Conservation (phyloP, 2,113 vertebrate genomes). For the Pomatorhinus ruficollis region DNA sequence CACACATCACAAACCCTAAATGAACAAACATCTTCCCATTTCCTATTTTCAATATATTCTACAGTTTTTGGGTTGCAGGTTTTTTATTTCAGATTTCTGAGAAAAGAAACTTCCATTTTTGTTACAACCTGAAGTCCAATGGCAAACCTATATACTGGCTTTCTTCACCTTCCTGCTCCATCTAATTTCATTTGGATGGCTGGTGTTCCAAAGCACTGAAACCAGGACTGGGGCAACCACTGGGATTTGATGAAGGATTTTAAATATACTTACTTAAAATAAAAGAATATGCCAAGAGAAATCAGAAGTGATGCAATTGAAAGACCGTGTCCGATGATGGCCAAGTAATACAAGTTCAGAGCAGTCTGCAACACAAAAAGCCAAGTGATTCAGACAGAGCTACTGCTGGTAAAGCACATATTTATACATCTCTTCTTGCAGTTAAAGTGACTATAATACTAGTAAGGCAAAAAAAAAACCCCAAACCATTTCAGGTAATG, state of each 20-base stretch:
- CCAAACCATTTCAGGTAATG: not conserved
- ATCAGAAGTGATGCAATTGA: constrained; percentile 90
- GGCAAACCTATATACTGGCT: not conserved
- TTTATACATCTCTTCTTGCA: not conserved
- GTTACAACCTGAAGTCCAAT: not conserved
- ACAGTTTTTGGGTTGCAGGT: not conserved
- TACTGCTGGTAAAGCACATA: not conserved
- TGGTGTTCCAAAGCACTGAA: not conserved
- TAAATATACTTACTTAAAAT: constrained; percentile 91
- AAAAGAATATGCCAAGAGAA: constrained; percentile 95
- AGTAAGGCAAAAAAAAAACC: not conserved
- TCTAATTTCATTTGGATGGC: not conserved
- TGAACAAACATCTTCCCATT: not conserved
- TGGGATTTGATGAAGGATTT: not conserved
- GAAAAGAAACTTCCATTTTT: not conserved
- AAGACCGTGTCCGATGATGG: constrained; percentile 94
- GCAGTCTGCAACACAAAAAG: constrained; percentile 84
- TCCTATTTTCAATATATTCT: not conserved
- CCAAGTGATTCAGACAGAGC: not conserved
- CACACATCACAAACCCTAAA: not conserved
- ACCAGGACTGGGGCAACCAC: not conserved
- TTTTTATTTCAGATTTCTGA: not conserved
- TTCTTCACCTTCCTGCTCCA: not conserved
- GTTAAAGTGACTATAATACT: not conserved
- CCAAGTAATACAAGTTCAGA: constrained; percentile 92